These are phyloP conservation scores for Pollenia labialis DNA, from an alignment of 2,888 invertebrate genomes.

Conservation along the genomic window DNA sequence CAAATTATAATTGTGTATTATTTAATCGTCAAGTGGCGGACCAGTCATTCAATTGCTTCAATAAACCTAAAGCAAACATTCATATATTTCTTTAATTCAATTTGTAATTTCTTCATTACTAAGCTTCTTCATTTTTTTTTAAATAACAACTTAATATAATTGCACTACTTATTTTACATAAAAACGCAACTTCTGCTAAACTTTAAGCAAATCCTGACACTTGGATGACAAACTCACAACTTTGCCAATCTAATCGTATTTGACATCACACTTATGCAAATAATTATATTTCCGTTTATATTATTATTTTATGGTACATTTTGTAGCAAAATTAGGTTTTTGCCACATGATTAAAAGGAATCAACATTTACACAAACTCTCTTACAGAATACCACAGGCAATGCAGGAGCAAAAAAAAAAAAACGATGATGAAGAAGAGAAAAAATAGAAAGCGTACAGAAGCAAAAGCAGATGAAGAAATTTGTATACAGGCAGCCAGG, in stretches of 20 bases:
- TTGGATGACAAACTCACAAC: background rate
- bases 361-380: slow-evolving; percentile 38
- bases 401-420: background rate
- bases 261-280: slow-evolving; percentile 54
- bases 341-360: slow-evolving; percentile 1
- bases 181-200: background rate
- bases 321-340: slow-evolving; percentile 28
- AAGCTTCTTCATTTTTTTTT: no score
- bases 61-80: no score
- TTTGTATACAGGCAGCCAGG: background rate
- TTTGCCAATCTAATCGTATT: slow-evolving; percentile 25
- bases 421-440: background rate
- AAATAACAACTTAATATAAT: no score
- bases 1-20: no score
- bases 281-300: slow-evolving; percentile 64
- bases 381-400: background rate
- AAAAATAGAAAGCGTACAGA: background rate
- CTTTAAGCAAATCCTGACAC: background rate
- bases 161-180: background rate
- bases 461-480: background rate
- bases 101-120: no score
- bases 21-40: no score
- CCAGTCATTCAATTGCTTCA: no score
- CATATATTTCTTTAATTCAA: no score
- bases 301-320: slow-evolving; percentile 25